phyloP scores from a whole-genome alignment of 2,888 invertebrate species.

The Archips xylosteana region DNA sequence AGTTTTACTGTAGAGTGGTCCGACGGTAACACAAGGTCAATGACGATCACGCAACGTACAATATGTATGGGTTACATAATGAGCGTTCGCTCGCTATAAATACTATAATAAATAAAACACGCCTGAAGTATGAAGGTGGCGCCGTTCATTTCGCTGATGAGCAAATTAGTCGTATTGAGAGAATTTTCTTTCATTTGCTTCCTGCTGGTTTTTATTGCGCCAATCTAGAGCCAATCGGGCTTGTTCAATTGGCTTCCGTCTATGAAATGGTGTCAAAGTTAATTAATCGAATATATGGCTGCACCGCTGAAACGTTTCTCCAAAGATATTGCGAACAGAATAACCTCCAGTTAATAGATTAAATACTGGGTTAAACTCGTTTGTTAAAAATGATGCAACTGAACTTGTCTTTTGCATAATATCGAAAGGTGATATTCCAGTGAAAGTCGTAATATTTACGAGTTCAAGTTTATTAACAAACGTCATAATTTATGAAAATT shows the following conservation, averaged over 20 bases:
- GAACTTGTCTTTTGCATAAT: constrained; percentile 34
- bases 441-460: constrained; percentile 31
- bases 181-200: constrained; percentile 47
- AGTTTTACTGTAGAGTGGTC: constrained; percentile 34
- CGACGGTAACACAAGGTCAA: constrained; percentile 39
- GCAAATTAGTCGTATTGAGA: constrained; percentile 23
- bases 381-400: constrained; percentile 36
- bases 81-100: constrained; percentile 34
- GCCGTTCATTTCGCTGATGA: constrained; percentile 21
- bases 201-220: constrained; percentile 61
- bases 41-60: constrained; percentile 41
- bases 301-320: neutral
- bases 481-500: constrained; percentile 25
- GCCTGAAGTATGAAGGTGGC: neutral
- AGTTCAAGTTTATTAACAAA: constrained; percentile 33
- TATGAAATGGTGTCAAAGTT: constrained; percentile 30
- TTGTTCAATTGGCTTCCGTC: constrained; percentile 34
- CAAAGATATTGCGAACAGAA: constrained; percentile 10
- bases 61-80: constrained; percentile 43
- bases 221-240: constrained; percentile 40
- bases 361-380: neutral
- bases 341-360: constrained; percentile 1
- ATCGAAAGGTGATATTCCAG: constrained; percentile 32
- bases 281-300: constrained; percentile 21
- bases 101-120: constrained; percentile 33